These are phyloP conservation scores for Saturnia japonica DNA, from an alignment of 2,888 invertebrate genomes.

Conservation along the genomic window DNA sequence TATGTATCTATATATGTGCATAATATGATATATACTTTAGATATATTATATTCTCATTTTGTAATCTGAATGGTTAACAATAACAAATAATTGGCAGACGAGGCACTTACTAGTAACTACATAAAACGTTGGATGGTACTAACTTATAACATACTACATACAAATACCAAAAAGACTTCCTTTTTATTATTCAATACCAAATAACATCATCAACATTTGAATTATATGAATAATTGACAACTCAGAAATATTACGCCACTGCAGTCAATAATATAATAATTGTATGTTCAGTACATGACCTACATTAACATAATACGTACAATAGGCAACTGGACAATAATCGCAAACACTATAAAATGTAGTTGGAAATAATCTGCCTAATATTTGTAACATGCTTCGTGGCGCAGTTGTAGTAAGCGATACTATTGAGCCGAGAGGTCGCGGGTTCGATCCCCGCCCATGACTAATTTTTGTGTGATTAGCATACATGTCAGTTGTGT, in stretches of 20 bases:
- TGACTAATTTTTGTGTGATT: too few relatives aligned
- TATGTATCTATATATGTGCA: too few relatives aligned
- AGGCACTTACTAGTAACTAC: too few relatives aligned
- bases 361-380: too few relatives aligned
- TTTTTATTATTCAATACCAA: not conserved
- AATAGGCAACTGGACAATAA: too few relatives aligned
- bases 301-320: slow-evolving; percentile 2
- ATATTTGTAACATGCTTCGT: too few relatives aligned
- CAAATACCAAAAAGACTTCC: not conserved
- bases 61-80: not conserved
- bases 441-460: too few relatives aligned
- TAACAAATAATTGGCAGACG: not conserved
- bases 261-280: not conserved
- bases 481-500: too few relatives aligned
- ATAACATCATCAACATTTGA: not conserved
- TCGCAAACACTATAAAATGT: too few relatives aligned
- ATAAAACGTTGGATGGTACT: too few relatives aligned
- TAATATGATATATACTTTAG: not conserved
- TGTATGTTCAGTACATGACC: not conserved
- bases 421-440: too few relatives aligned
- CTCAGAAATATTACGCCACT: not conserved
- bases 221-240: not conserved
- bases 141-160: not conserved
- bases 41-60: not conserved
- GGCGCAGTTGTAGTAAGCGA: too few relatives aligned